Evolutionary conservation across 2,888 invertebrate genomes (phyloP), one percentile per base, ranked within the genome.

Genomic region (Clistopyga incitator): DNA sequence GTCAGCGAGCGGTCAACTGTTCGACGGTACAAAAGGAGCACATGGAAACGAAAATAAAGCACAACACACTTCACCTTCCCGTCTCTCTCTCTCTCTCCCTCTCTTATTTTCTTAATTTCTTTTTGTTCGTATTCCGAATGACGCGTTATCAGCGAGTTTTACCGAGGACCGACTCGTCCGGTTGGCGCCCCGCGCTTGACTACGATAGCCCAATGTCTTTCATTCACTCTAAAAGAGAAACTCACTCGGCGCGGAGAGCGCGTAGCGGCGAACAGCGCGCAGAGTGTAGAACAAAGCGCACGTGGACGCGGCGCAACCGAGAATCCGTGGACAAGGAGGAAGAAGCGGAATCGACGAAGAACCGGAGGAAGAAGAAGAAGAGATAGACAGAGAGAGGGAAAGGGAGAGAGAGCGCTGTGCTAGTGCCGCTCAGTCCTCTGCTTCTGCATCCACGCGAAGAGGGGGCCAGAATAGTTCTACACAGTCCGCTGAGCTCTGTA

Each of bases 221-320:
- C 81, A 77, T 81, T 81, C 71, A 76, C 77, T 71, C 59, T 50
- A 45, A 59, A 68, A 74, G 47, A 72, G 38, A 82, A 75, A 76
- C 61, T 78, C 52, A 50, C 20, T 23, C 50, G 34, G n/a, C 56
- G 77, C 61, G 54, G 47, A 67, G 29, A 67, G 45, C 54, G 71
- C 25, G 25, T 56, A 72, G 68, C 68, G 67, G 50, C 56, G 77
- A 72, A 71, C 50, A 74, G 61, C 64, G 79, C 78, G 76, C 76
- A 82, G 47, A 47, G 68, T 78, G 74, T 81, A 74, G 72, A 85
- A 84, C 81, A 85, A 87, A 87, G 84, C 84, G 84, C 86, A 87
- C 86, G 85, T 87, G 86, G 84, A 85, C 74, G 76, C 71, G 72
- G 54, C 78, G 65, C 64, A 77, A 70, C 61, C 45, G 59, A 75